Percentiles rank a stretch among this genome's conserved stretches.
Evolutionary conservation across 2,888 invertebrate species (phyloP).

Genomic region (Graphium colonna): DNA sequence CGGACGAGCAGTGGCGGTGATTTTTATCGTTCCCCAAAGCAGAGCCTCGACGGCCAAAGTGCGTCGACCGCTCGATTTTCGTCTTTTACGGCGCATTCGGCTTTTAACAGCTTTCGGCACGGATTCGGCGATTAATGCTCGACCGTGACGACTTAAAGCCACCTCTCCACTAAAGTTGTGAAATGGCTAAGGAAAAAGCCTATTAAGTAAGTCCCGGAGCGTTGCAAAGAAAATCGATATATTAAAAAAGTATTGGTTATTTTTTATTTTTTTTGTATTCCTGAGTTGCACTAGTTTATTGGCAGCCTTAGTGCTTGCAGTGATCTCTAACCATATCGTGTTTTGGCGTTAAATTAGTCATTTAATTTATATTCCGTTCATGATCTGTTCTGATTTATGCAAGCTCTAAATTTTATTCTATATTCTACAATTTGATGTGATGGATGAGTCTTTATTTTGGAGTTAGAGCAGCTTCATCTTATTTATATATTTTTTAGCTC

Average conservation of each 20-base stretch:
- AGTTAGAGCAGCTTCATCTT: no score
- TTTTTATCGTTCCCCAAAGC: slow-evolving; percentile 7
- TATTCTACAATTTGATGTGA: no score
- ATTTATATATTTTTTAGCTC: no score
- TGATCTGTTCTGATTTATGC: background rate
- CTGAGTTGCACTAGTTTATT: background rate
- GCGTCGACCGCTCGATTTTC: slow-evolving; percentile 62
- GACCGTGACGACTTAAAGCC: slow-evolving; percentile 49
- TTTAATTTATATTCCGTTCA: slow-evolving; percentile 6
- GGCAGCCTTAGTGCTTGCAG: background rate
- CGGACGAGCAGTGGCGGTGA: background rate
- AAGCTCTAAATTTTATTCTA: no score
- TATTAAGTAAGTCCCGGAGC: no score
- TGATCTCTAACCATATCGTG: background rate
- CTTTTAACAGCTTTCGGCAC: slow-evolving; percentile 58
- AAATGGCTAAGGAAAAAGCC: background rate
- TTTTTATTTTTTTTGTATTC: no score
- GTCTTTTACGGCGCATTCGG: slow-evolving; percentile 63
- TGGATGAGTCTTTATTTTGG: no score
- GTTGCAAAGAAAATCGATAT: no score
- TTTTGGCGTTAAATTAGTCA: slow-evolving; percentile 1
- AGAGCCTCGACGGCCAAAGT: slow-evolving; percentile 33
- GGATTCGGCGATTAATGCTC: slow-evolving; percentile 56
- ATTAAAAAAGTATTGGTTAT: background rate
- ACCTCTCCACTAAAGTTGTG: slow-evolving; percentile 28